phyloP scores from a whole-genome alignment of 2,888 invertebrate species.

The Tortricodes alternella region DNA sequence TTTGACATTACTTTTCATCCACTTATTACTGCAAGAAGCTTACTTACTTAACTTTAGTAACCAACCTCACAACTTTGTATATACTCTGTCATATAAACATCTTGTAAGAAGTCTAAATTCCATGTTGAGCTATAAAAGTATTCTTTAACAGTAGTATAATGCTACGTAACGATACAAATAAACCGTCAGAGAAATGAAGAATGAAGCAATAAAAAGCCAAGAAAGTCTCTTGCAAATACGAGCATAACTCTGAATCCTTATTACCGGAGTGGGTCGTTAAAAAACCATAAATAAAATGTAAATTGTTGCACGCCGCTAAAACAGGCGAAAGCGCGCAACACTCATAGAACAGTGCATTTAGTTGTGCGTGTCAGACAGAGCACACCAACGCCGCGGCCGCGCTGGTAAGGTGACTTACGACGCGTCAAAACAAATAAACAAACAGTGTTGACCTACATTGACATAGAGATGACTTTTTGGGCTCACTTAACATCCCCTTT shows the following conservation, averaged over 20 bases:
- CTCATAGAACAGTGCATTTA: not conserved
- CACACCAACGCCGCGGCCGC: too few species aligned
- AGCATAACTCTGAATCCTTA: constrained; percentile 34
- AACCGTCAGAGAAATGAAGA: constrained; percentile 29
- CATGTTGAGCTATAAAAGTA: constrained; percentile 12
- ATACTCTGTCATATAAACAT: not conserved
- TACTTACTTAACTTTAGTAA: too few species aligned
- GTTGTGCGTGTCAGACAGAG: not conserved
- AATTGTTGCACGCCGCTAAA: constrained; percentile 40
- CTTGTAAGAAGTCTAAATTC: constrained; percentile 6
- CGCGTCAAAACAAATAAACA: too few species aligned
- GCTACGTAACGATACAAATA: constrained; percentile 19
- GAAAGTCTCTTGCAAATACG: constrained; percentile 32
- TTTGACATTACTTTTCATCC: too few species aligned
- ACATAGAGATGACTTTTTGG: too few species aligned
- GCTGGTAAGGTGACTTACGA: too few species aligned
- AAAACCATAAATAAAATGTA: constrained; percentile 43
- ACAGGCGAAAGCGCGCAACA: constrained; percentile 34
- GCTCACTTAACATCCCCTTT: too few species aligned
- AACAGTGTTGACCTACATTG: too few species aligned
- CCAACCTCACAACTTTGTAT: too few species aligned
- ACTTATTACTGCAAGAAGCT: too few species aligned
- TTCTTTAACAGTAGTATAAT: constrained; percentile 24
- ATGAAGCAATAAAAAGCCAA: constrained; percentile 30
- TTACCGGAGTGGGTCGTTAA: constrained; percentile 41